A percentile compares a stretch with the other conserved stretches of the same genome.
Conservation (phyloP, 2,888 invertebrate genomes). For the Hemicrepidius hirtus region DNA sequence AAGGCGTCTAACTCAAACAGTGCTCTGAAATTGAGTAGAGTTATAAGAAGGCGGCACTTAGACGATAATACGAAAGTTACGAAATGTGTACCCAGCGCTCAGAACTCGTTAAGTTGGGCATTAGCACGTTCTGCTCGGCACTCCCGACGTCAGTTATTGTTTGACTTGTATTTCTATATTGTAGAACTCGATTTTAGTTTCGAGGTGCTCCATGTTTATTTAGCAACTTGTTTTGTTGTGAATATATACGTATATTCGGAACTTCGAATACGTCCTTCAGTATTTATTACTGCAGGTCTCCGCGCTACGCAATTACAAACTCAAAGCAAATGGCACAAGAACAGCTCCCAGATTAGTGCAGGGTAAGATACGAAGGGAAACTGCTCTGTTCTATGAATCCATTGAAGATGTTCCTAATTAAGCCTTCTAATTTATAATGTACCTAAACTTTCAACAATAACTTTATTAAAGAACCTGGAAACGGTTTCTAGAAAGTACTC, state of each 20-base stretch:
- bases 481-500: too few species aligned
- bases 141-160: constrained; percentile 48
- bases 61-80: constrained; percentile 50
- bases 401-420: too few species aligned
- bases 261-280: constrained; percentile 12
- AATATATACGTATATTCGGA: constrained; percentile 41
- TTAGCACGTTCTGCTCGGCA: constrained; percentile 49
- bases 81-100: constrained; percentile 50
- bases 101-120: constrained; percentile 52
- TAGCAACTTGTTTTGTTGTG: constrained; percentile 32
- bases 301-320: constrained; percentile 17
- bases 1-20: constrained; percentile 29
- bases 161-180: constrained; percentile 53
- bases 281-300: constrained; percentile 28
- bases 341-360: constrained; percentile 4
- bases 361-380: too few species aligned
- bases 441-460: too few species aligned
- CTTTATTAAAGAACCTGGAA: too few species aligned
- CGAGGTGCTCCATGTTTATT: constrained; percentile 40
- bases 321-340: constrained; percentile 20
- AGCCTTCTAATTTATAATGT: too few species aligned
- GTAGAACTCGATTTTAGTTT: constrained; percentile 45
- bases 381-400: too few species aligned
- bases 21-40: constrained; percentile 41
- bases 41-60: constrained; percentile 48